Base-by-base conservation (phyloP, 2,888 invertebrate genomes). In the Drosophila recens region DNA sequence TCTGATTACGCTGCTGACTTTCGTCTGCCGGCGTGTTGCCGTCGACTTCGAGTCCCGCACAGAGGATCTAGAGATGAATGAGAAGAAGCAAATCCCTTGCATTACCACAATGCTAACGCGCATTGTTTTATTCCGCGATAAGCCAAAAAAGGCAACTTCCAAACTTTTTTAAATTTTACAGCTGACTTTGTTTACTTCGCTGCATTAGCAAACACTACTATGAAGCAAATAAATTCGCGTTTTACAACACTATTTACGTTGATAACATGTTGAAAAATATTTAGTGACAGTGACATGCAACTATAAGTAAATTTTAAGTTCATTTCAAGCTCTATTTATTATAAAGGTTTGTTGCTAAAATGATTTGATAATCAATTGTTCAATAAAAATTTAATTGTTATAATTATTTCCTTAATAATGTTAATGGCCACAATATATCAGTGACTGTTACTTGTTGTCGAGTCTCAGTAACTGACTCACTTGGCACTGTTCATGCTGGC, bases 71-170 rank as follows among this genome's bases (percentile, higher is more conserved):
- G 9, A 33, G 1, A 45, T 1, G 3, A 2, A 45, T 13, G 6
- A 13, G 13, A 17, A 34, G 11, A 51, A 51, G 20, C 52, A 52
- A 23, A 38, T 52, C 0, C 52, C 38, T 6, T 52, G 52, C 6
- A 23, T 52, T 52, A 52, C 36, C 38, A 38, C 52, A 52, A 52
- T 52, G 52, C 38, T 52, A 9, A 52, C 38, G 9, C 52, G 52
- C 4, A 38, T 52, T 9, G 8, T 52, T 10, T n/a, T 38, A 36
- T 52, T 52, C 15, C 9, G 15, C 9, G 30, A 48, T 4, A 48
- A 48, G 13, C 23, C 1, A 13, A 45, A 23, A 13, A 45, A 23
- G 4, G 3, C 13, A 6, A 45, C 5, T 23, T 45, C 43, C 43
- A 43, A 43, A 13, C 11, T 4, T 5, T 43, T 43, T 43, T 43